Evolutionary conservation across 2,888 invertebrate genomes (phyloP), one percentile per base, ranked within the genome.

Genomic region (Augiades crinisus): DNA sequence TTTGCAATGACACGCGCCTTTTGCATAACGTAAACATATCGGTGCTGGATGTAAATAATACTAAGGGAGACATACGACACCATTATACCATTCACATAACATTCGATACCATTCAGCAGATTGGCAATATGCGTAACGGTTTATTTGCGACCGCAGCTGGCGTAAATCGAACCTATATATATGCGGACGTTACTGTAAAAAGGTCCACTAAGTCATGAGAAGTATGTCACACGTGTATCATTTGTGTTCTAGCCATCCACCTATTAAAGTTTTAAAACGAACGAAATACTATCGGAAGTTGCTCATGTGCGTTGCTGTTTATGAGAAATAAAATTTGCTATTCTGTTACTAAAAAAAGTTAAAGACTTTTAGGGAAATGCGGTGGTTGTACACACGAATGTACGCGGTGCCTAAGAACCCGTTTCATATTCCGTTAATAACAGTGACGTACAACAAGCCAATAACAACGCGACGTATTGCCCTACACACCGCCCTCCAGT

Each of bases 401-500:
- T n/a, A n/a, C n/a, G n/a, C 10, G 4, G 10, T 19, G 3, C 19
- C 5, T 12, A 30, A 12, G 30, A 12, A 12, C 1, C 30, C 3
- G 6, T 12, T 30, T 30, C 30, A 12, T 30, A 4, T 12, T 30
- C 12, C n/a, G 12, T 30, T 30, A 30, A 12, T 12, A 30, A 17
- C 17, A 17, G 17, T 12, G 16, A 12, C 30, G 43, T 81, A 78
- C 75, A 34, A 34, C 33, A 45, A 44, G 36, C 21, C 38, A 45
- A 52, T 45, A 38, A 45, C 27, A 36, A 37, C 50, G 21, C 34
- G 44, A 43, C 36, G 34, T 36, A 50, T 77, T 72, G 77, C 79
- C 81, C 80, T 78, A 78, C 77, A 77, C 80, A 80, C 78, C 72
- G n/a, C 76, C 74, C 70, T 70, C 74, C 75, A 78, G 77, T 73